Evolutionary conservation across 2,888 invertebrate genomes (phyloP).

Genomic region (Drosophila maculinotata): DNA sequence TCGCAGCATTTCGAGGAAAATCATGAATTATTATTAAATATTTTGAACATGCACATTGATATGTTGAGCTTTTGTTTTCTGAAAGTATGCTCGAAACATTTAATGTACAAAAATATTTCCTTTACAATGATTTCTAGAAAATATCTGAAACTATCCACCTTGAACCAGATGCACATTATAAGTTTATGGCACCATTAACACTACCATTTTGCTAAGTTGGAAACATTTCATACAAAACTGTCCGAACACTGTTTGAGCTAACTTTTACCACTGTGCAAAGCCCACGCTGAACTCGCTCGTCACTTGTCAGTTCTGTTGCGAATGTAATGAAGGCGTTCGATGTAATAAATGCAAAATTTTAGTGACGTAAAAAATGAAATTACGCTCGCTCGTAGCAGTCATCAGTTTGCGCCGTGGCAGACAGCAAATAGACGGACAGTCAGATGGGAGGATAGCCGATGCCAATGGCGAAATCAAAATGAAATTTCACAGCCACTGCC

Average conservation of each 20-base stretch:
- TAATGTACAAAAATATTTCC: too few species aligned
- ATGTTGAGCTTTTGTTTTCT: too few species aligned
- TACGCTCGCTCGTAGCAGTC: slow-evolving; percentile 55
- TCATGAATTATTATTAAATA: too few species aligned
- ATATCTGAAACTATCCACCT: too few species aligned
- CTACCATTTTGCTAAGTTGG: too few species aligned
- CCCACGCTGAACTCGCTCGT: slow-evolving; percentile 56
- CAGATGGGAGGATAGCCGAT: neutral
- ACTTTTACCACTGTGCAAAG: slow-evolving; percentile 58
- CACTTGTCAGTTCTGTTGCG: slow-evolving; percentile 69
- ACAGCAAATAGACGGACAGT: slow-evolving; percentile 34
- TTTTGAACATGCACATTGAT: too few species aligned
- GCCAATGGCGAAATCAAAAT: neutral
- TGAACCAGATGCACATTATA: too few species aligned
- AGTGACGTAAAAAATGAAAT: slow-evolving; percentile 73
- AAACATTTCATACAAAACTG: too few species aligned
- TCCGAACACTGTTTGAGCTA: neutral
- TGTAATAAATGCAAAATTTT: slow-evolving; percentile 79
- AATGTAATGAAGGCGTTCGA: slow-evolving; percentile 80
- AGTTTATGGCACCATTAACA: too few species aligned
- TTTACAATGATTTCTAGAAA: too few species aligned
- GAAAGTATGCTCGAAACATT: too few species aligned
- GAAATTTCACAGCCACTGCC: neutral
- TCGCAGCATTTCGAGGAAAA: too few species aligned
- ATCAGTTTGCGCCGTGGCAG: slow-evolving; percentile 35